Conservation (phyloP, 2,113 vertebrate genomes). For the Oreotrochilus melanogaster region DNA sequence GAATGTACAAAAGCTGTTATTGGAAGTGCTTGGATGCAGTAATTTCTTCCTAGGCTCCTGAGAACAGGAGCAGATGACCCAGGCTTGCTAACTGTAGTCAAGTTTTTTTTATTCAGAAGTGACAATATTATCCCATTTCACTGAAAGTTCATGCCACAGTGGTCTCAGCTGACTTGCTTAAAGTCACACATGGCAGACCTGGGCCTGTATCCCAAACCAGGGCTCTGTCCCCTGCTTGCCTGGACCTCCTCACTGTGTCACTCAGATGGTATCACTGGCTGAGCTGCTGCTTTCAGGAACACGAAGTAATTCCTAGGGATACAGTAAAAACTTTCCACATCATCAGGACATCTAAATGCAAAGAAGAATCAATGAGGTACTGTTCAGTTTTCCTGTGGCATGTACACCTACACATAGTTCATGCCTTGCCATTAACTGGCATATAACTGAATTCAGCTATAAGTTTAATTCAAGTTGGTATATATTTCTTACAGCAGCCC, state of each 20-base stretch:
- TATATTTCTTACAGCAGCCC: not conserved
- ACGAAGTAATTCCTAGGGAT: not conserved
- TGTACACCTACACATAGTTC: not conserved
- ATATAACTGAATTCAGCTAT: not conserved
- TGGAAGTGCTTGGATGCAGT: slow-evolving; percentile 36
- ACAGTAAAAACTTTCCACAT: not conserved
- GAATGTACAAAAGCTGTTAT: slow-evolving; percentile 43
- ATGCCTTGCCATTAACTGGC: not conserved
- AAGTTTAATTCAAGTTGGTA: not conserved
- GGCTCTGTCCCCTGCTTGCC: not conserved
- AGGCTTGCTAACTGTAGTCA: not conserved
- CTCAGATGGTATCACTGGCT: not conserved
- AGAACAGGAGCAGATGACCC: slow-evolving; percentile 9
- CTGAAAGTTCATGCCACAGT: not conserved
- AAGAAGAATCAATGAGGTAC: not conserved
- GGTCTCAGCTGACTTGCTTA: not conserved
- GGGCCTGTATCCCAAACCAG: not conserved
- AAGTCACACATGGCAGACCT: not conserved
- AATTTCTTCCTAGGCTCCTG: slow-evolving; percentile 28
- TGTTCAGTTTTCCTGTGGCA: not conserved
- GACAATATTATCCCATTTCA: not conserved
- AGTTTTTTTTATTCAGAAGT: not conserved
- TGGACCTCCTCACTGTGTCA: not conserved
- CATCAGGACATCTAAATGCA: not conserved
- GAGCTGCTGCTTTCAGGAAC: not conserved